Percentiles rank a stretch among this genome's conserved stretches.
Conservation (phyloP, 2,888 invertebrate genomes). For the Lacanobia wlatinum region DNA sequence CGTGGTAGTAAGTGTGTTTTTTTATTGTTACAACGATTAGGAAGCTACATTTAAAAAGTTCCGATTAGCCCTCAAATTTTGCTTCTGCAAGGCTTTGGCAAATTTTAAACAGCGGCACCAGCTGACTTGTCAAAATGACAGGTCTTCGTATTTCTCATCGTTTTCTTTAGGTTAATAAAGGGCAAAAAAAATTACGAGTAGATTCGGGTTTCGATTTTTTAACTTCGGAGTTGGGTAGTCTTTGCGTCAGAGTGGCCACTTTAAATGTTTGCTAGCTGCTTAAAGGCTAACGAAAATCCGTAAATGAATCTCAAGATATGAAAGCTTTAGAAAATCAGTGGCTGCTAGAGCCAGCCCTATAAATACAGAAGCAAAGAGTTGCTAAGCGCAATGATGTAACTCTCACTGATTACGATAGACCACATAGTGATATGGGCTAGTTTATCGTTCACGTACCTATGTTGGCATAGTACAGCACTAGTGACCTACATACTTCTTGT, state of each 20-base stretch:
- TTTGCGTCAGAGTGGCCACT: too few species aligned
- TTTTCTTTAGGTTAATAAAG: too few species aligned
- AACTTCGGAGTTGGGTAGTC: too few species aligned
- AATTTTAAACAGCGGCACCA: not conserved
- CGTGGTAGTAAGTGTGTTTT: not conserved
- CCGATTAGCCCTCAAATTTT: too few species aligned
- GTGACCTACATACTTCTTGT: conserved; percentile 52
- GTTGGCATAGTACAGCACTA: conserved; percentile 11
- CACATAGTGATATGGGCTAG: conserved; percentile 35
- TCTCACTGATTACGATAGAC: conserved; percentile 43
- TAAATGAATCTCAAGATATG: too few species aligned
- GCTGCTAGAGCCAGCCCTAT: not conserved
- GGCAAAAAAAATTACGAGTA: too few species aligned
- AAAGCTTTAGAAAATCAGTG: too few species aligned
- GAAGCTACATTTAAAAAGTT: not conserved
- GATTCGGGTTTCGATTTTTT: too few species aligned
- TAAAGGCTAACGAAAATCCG: too few species aligned
- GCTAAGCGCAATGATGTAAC: conserved; percentile 35
- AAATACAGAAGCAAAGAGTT: not conserved
- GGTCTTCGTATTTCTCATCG: too few species aligned
- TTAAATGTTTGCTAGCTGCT: too few species aligned
- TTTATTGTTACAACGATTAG: not conserved
- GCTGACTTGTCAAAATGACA: not conserved
- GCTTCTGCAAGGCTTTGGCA: not conserved
- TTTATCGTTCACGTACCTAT: conserved; percentile 48